Percentiles rank a stretch among this genome's conserved stretches.
phyloP scores from a whole-genome alignment of 2,797 vertebrate species.

The Poecile montanus region DNA sequence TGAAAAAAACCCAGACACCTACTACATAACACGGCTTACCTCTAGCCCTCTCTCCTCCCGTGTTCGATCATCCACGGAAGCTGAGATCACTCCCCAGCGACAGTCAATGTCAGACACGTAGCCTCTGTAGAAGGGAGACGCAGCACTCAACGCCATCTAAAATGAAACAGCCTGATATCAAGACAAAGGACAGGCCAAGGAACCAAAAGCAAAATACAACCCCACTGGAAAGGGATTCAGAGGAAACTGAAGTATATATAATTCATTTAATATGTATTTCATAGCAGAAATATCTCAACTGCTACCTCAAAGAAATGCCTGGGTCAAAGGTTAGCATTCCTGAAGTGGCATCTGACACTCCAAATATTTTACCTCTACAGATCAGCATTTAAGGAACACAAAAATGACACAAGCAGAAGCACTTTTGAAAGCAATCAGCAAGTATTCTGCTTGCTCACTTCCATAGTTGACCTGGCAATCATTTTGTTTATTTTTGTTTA shows the following conservation, averaged over 20 bases:
- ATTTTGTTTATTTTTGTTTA: background rate
- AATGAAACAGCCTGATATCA: background rate
- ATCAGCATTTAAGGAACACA: background rate
- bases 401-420: background rate
- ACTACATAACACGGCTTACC: constrained; percentile 73
- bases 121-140: constrained; percentile 96
- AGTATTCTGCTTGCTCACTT: background rate
- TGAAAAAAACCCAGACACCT: background rate
- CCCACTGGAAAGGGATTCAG: background rate
- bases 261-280: too few relatives aligned
- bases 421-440: background rate
- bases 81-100: constrained; percentile 98
- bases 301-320: rapidly evolving
- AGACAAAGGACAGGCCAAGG: background rate
- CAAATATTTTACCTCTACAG: background rate
- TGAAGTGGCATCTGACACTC: background rate
- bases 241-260: background rate
- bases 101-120: constrained; percentile 95
- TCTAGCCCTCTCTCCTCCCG: constrained; percentile 92
- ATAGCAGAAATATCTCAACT: background rate
- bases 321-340: background rate
- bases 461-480: background rate
- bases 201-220: background rate
- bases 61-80: constrained; percentile 95
- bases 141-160: constrained; percentile 97